These are phyloP conservation scores for Philonicus albiceps DNA, from an alignment of 2,888 invertebrate species.

Conservation along the genomic window DNA sequence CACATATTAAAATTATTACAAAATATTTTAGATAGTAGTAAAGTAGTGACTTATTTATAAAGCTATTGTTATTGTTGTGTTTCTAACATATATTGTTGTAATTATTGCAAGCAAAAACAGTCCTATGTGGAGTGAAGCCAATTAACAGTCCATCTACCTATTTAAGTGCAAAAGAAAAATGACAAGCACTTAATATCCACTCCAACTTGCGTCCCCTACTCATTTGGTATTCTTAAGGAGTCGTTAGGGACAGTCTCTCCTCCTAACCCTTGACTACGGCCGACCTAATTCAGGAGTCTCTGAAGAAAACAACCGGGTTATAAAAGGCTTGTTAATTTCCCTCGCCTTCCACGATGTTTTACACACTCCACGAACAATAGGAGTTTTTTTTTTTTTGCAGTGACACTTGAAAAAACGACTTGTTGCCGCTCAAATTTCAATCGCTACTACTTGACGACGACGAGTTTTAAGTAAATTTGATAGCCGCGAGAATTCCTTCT, in stretches of 20 bases:
- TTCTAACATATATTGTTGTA: neutral
- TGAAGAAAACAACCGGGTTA: neutral
- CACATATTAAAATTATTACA: too few relatives aligned
- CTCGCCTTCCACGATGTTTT: neutral
- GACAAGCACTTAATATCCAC: neutral
- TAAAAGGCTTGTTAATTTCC: neutral
- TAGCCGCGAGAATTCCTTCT: neutral
- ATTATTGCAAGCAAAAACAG: neutral
- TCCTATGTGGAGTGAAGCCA: neutral
- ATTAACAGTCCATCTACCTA: neutral
- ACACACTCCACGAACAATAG: neutral
- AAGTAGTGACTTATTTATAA: neutral
- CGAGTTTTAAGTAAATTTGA: neutral
- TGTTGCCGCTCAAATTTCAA: neutral
- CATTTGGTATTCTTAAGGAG: neutral
- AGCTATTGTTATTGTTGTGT: neutral
- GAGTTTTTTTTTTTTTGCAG: neutral
- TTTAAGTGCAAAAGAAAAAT: neutral
- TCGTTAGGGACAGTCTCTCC: neutral
- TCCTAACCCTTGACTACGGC: neutral
- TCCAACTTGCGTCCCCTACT: neutral
- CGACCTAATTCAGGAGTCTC: neutral
- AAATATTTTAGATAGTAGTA: too few relatives aligned
- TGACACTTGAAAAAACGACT: neutral
- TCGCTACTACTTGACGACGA: neutral